These are phyloP conservation scores for Platichthys stellatus DNA, from an alignment of 2,113 vertebrate genomes.

Conservation along the genomic window DNA sequence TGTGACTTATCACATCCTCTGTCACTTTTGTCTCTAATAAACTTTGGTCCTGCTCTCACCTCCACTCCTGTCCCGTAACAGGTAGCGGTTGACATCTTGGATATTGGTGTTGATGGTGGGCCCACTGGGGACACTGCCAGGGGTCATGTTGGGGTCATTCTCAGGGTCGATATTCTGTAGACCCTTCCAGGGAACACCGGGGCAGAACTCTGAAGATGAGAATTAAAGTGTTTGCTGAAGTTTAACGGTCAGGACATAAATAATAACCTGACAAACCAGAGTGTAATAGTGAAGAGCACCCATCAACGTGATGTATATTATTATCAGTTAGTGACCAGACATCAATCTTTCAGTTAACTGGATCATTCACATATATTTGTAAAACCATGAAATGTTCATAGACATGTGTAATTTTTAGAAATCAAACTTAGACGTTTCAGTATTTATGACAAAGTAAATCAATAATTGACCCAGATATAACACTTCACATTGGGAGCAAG, in stretches of 20 bases:
- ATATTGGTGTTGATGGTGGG: slow-evolving; percentile 98
- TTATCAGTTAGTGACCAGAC: too few species aligned
- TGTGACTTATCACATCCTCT: too few species aligned
- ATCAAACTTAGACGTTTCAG: too few species aligned
- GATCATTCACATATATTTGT: too few species aligned
- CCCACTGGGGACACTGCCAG: slow-evolving; percentile 93
- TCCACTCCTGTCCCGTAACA: slow-evolving; percentile 91
- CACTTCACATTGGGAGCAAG: too few species aligned
- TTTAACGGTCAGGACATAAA: background rate
- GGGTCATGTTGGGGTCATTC: slow-evolving; percentile 93
- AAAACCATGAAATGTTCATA: too few species aligned
- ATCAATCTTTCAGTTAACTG: too few species aligned
- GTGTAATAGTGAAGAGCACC: too few species aligned
- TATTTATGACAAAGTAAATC: too few species aligned
- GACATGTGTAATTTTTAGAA: too few species aligned
- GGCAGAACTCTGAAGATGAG: slow-evolving; percentile 89
- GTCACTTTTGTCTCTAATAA: background rate
- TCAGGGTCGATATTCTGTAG: slow-evolving; percentile 96
- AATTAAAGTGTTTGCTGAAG: too few species aligned
- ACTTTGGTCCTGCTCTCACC: slow-evolving; percentile 74
- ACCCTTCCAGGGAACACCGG: slow-evolving; percentile 98
- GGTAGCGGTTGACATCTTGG: slow-evolving; percentile 97
- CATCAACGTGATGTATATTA: background rate
- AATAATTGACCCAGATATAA: too few species aligned
- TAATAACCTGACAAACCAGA: background rate